A percentile compares a stretch with the other conserved stretches of the same genome.
Evolutionary conservation across 92 coral and sea anemone genomes (phyloP).

Genomic region (Porites lobata): DNA sequence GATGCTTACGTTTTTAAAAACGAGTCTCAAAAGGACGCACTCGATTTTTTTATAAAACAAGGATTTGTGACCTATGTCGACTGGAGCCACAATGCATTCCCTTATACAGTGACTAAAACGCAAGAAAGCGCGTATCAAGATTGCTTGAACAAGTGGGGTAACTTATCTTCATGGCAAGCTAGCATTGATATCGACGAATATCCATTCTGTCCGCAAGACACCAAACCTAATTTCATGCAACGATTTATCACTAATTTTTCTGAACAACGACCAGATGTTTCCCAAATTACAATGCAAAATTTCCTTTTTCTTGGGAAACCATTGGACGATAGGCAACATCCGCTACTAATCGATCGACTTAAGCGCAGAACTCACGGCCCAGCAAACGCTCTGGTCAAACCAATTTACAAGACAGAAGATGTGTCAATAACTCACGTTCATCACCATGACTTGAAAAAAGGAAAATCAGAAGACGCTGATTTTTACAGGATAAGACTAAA

Average conservation of each 20-base stretch:
- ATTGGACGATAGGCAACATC: conserved; percentile 50
- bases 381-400: conserved; percentile 68
- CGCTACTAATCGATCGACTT: conserved; percentile 72
- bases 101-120: conserved; percentile 61
- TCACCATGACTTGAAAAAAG: conserved; percentile 45
- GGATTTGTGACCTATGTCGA: conserved; percentile 75
- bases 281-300: conserved; percentile 70
- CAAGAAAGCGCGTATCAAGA: conserved; percentile 74
- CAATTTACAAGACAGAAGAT: conserved; percentile 61
- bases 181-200: conserved; percentile 82
- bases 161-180: conserved; percentile 55
- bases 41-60: conserved; percentile 51
- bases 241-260: conserved; percentile 47
- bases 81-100: conserved; percentile 73
- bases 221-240: conserved; percentile 52
- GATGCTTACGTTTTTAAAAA: conserved; percentile 71
- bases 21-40: conserved; percentile 74
- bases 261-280: conserved; percentile 30
- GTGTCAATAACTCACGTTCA: conserved; percentile 50
- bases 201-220: conserved; percentile 64
- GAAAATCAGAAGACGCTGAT: conserved; percentile 41
- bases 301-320: conserved; percentile 82
- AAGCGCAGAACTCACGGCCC: conserved; percentile 65
- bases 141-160: conserved; percentile 46
- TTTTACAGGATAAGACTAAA: conserved; percentile 56